These are phyloP conservation scores for Zalophus californianus DNA, from an alignment of 2,797 vertebrate species.

Conservation along the genomic window DNA sequence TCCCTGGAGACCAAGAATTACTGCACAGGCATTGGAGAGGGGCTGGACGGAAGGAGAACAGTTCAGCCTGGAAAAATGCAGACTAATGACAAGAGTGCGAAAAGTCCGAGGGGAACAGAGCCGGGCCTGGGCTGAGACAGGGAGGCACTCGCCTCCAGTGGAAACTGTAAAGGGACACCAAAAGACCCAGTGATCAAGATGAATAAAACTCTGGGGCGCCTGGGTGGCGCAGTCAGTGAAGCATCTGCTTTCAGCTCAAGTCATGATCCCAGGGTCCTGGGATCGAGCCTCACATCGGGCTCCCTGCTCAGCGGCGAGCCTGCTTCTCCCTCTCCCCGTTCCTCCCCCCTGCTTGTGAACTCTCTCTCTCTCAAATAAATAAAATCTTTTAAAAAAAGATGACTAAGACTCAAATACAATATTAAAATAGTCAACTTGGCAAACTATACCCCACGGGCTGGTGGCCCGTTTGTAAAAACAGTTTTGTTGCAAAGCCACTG, in stretches of 20 bases:
- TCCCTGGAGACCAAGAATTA: neutral
- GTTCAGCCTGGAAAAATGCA: slow-evolving; percentile 24
- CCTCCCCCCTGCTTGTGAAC: no score
- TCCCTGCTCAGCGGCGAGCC: no score
- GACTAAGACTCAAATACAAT: neutral
- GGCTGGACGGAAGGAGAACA: neutral
- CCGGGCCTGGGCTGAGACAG: neutral
- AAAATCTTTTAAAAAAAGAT: no score
- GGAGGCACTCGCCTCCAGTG: neutral
- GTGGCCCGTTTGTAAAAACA: neutral
- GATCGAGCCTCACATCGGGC: no score
- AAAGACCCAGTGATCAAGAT: neutral
- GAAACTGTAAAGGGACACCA: neutral
- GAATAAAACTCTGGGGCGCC: neutral
- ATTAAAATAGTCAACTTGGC: neutral
- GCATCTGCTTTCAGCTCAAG: no score
- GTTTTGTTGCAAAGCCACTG: neutral
- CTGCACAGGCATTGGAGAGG: neutral
- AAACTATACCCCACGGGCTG: neutral
- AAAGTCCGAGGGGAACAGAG: neutral
- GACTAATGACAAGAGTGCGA: neutral
- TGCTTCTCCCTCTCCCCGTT: no score
- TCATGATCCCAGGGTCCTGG: no score
- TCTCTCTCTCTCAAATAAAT: no score
- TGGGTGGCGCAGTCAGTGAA: no score